Base-by-base conservation (phyloP, 1,140 invertebrate genomes). In the Caenorhabditis tropicalis region DNA sequence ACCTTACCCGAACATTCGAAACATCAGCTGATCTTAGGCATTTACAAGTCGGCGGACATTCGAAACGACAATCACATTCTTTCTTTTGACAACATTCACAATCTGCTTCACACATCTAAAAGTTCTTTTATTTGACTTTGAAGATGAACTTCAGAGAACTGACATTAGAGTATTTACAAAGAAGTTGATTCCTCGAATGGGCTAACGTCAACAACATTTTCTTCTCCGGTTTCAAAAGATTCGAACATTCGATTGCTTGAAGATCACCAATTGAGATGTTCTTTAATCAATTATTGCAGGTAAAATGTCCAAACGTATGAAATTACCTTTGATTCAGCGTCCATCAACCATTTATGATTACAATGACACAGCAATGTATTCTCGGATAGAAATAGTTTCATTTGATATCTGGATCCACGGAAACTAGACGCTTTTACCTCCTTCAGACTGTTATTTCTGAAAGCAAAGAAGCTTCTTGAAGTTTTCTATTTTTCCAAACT, bases 341-440 rank as follows among this genome's bases (percentile, higher is more conserved):
- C 85, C 27, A 87, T 58, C 53, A 87, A 81, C 86, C 86, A 87
- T 19, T 82, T 56, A 24, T 82, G 70, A 29, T 31, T 43, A 49
- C 86, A 87, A 39, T 79, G 43, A 65, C 86, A 87, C 27, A 51
- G 53, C n/a, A 87, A 43, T 15, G 86, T 84, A 80, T 87, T 87
- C 29, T 48, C 86, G 7, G 81, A 46, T 46, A 87, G 31, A 81
- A 83, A 86, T 7, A 87, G 31, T 33, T 60, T 82, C 7, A 83
- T n/a, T n/a, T 74, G 84, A 48, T 48, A 39, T n/a, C 74, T 65
- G 12, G 81, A 36, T 12, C 81, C 65, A 1, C 51, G 21, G 36
- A 85, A 74, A 51, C 58, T 53, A 1, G 82, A 74, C 70, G 87
- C 84, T 15, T 48, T 58, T 19, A 87, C 36, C 48, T 87, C 86